Conservation (phyloP, 53 echinoderm and acorn worm genomes). For the Antedon mediterranea region DNA sequence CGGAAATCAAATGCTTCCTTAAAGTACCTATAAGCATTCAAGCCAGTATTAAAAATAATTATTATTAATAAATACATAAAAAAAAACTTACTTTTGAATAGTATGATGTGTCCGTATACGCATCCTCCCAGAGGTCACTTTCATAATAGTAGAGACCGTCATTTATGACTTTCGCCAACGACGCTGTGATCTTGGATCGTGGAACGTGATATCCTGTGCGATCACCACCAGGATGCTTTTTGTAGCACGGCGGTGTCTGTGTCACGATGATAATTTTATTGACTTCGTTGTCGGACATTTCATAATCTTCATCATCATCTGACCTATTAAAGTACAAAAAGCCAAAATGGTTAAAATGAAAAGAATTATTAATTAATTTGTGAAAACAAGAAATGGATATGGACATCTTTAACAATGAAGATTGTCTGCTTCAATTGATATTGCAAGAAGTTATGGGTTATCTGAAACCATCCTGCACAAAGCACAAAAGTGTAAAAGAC, state of each 20-base stretch:
- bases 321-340: constrained; percentile 23
- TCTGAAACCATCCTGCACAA: too few relatives aligned
- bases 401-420: background rate
- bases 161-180: constrained; percentile 87
- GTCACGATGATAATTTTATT: constrained; percentile 99
- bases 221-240: constrained; percentile 92
- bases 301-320: constrained; percentile 80
- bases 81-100: background rate
- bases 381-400: too few relatives aligned
- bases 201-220: constrained; percentile 77
- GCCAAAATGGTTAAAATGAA: too few relatives aligned
- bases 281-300: constrained; percentile 75
- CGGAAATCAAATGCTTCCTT: too few relatives aligned
- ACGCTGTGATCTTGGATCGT: constrained; percentile 70
- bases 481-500: too few relatives aligned
- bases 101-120: constrained; percentile 3
- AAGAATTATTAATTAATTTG: too few relatives aligned
- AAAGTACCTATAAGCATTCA: too few relatives aligned
- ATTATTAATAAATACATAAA: too few relatives aligned
- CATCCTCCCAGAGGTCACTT: constrained; percentile 77
- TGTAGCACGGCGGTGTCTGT: constrained; percentile 85
- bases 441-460: too few relatives aligned
- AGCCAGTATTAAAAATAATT: too few relatives aligned
- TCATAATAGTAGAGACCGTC: constrained; percentile 95
- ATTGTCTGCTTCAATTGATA: constrained; percentile 12